Percentiles rank a stretch among this genome's conserved stretches.
phyloP scores from a whole-genome alignment of 2,797 vertebrate species.

The Hemitrygon akajei region DNA sequence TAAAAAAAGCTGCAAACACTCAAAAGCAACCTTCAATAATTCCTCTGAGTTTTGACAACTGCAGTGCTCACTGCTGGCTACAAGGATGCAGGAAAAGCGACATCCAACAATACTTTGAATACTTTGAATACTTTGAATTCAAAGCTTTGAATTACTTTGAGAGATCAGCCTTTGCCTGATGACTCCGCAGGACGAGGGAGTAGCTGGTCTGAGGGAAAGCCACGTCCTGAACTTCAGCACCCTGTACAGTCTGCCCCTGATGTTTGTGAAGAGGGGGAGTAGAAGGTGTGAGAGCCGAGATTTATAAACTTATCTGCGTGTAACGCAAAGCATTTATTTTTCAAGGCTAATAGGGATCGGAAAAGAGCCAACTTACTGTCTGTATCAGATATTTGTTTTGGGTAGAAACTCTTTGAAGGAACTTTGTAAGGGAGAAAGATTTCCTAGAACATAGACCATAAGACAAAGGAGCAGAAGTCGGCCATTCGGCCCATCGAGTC shows the following conservation, averaged over 20 bases:
- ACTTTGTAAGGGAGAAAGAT: neutral
- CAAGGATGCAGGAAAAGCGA: neutral
- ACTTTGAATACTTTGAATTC: no score
- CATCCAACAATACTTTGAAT: neutral
- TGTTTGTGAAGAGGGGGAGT: neutral
- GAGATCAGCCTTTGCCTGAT: neutral
- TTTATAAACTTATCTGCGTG: neutral
- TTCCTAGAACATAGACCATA: neutral
- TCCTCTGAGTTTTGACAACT: neutral
- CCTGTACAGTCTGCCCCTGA: neutral
- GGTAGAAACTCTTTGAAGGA: neutral
- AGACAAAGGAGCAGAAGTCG: no score
- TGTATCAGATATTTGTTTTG: neutral
- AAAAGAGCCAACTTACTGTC: neutral
- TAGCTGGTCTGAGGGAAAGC: neutral
- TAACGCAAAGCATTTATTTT: neutral
- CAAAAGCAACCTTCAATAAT: neutral
- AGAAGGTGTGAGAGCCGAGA: neutral
- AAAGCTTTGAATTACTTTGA: neutral
- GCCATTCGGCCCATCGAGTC: no score
- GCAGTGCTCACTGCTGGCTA: neutral
- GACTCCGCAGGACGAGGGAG: neutral
- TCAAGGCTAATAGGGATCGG: neutral
- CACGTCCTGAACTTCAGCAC: neutral
- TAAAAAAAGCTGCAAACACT: neutral